Evolutionary conservation across 2,113 vertebrate species (phyloP).

Genomic region (Numida meleagris): DNA sequence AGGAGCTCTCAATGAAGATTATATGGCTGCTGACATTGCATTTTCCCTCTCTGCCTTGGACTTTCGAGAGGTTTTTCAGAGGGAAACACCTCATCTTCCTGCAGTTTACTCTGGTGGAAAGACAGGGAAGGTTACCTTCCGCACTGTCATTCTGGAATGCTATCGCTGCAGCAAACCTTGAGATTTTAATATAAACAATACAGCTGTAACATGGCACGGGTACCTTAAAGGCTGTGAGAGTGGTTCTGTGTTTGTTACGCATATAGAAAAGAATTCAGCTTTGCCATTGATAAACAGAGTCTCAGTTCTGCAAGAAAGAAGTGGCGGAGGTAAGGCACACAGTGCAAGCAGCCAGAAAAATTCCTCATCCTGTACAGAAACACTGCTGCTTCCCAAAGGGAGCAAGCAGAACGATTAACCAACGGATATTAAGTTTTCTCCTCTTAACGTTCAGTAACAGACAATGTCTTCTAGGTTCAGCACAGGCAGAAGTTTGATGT

Average conservation of each 20-base stretch:
- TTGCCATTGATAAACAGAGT: not conserved
- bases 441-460: not conserved
- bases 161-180: not conserved
- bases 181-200: constrained; percentile 12
- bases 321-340: not conserved
- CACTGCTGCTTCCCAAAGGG: not conserved
- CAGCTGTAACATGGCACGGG: not conserved
- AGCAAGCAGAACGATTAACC: not conserved
- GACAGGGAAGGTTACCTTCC: not conserved
- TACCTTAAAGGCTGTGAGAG: not conserved
- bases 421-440: not conserved
- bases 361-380: not conserved
- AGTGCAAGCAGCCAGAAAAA: not conserved
- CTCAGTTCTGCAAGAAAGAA: not conserved
- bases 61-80: not conserved
- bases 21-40: not conserved
- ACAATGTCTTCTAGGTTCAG: fast-evolving
- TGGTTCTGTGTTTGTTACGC: not conserved
- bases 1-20: not conserved
- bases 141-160: not conserved
- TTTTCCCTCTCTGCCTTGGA: not conserved
- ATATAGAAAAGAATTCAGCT: not conserved
- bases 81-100: not conserved
- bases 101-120: not conserved
- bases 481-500: not conserved